These are phyloP conservation scores for Labia minor DNA, from an alignment of 2,888 invertebrate species.

Conservation along the genomic window DNA sequence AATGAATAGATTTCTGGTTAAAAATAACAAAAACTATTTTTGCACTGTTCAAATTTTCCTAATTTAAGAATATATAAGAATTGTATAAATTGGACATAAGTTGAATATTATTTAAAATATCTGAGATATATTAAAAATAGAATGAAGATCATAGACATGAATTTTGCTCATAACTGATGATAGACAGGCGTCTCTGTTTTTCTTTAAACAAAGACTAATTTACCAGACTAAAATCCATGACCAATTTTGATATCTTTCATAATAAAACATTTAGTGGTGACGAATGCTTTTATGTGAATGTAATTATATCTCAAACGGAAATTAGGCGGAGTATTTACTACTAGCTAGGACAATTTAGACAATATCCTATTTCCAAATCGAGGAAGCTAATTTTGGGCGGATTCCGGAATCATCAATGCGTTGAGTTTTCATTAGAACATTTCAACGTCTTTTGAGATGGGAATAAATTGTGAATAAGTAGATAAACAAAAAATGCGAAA, in stretches of 20 bases:
- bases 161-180: too few species aligned
- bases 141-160: too few species aligned
- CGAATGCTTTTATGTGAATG: constrained; percentile 4
- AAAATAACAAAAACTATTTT: too few species aligned
- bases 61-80: too few species aligned
- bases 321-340: constrained; percentile 7
- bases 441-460: not conserved
- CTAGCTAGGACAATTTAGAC: not conserved
- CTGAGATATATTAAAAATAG: too few species aligned
- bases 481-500: too few species aligned
- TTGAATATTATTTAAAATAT: too few species aligned
- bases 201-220: constrained; percentile 1
- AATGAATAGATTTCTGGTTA: too few species aligned
- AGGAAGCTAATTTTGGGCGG: constrained; percentile 1
- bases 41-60: too few species aligned
- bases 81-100: too few species aligned
- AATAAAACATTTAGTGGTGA: constrained; percentile 7
- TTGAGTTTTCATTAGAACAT: not conserved
- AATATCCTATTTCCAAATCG: constrained; percentile 13
- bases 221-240: not conserved
- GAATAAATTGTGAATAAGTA: too few species aligned
- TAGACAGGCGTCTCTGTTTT: not conserved
- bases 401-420: constrained; percentile 1
- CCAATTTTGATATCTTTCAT: constrained; percentile 13
- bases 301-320: constrained; percentile 13